Evolutionary conservation across 1,140 invertebrate species (phyloP).

Genomic region (Calliphora vicina): DNA sequence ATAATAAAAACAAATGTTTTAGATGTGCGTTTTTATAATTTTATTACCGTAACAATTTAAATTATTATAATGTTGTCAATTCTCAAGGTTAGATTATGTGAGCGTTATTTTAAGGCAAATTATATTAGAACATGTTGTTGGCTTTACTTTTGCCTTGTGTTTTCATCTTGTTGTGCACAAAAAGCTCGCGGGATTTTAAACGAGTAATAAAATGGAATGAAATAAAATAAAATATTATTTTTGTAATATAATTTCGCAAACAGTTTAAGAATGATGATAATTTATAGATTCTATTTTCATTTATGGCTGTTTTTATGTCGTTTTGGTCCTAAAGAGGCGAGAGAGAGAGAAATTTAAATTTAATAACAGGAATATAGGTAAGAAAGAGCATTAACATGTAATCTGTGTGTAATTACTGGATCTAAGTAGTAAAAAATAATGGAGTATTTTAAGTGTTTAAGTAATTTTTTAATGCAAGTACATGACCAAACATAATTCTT

Average conservation of each 20-base stretch:
- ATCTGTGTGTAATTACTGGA: too few relatives aligned
- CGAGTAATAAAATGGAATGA: neutral
- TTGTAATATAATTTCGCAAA: neutral
- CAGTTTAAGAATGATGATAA: neutral
- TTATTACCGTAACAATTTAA: slow-evolving; percentile 21
- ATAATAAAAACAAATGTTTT: too few relatives aligned
- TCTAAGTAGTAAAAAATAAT: too few relatives aligned
- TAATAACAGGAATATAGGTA: too few relatives aligned
- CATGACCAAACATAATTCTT: too few relatives aligned
- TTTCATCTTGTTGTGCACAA: too few relatives aligned
- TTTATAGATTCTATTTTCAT: neutral
- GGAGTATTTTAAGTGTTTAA: too few relatives aligned
- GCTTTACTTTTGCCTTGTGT: neutral
- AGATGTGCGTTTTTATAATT: neutral
- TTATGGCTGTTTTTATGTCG: too few relatives aligned
- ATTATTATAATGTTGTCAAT: slow-evolving; percentile 25
- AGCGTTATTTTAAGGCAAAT: neutral
- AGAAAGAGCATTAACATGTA: too few relatives aligned
- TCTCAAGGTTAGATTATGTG: neutral
- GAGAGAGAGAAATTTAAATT: too few relatives aligned
- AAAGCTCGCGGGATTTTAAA: neutral
- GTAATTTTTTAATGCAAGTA: too few relatives aligned
- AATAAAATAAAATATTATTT: neutral
- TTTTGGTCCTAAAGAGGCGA: too few relatives aligned
- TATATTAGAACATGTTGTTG: neutral